Evolutionary conservation across 2,888 invertebrate genomes (phyloP).

Genomic region (Sceliomorpha sp.): DNA sequence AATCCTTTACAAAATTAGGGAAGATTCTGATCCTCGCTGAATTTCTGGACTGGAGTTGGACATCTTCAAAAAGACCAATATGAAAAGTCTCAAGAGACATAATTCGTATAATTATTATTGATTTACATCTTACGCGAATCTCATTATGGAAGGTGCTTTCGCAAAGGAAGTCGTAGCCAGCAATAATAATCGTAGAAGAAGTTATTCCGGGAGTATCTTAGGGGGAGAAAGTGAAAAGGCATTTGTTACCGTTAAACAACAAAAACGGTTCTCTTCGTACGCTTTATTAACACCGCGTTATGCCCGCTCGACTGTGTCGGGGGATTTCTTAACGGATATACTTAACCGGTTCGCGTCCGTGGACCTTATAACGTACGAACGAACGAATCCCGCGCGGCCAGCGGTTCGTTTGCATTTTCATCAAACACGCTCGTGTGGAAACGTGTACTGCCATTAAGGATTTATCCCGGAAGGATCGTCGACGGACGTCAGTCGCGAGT

Average conservation of each 20-base stretch:
- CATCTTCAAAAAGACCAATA: too few relatives aligned
- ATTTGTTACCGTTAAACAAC: conserved; percentile 45
- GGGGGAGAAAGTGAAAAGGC: conserved; percentile 8
- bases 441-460: conserved; percentile 4
- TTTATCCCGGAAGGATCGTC: conserved; percentile 17
- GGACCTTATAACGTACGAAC: conserved; percentile 5
- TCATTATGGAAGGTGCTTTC: too few relatives aligned
- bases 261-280: conserved; percentile 47
- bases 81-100: background rate
- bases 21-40: too few relatives aligned
- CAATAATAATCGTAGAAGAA: too few relatives aligned
- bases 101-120: background rate
- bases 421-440: conserved; percentile 9
- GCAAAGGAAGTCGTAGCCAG: too few relatives aligned
- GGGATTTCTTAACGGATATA: conserved; percentile 48
- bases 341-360: conserved; percentile 27
- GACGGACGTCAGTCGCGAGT: conserved; percentile 6
- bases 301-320: conserved; percentile 16
- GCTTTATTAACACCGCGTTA: conserved; percentile 24
- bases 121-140: background rate
- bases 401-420: conserved; percentile 12
- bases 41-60: too few relatives aligned
- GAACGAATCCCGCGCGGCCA: background rate
- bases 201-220: background rate
- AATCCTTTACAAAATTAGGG: too few relatives aligned